These are phyloP conservation scores for Trissolcus brochymenae DNA, from an alignment of 2,888 invertebrate genomes.

Conservation along the genomic window DNA sequence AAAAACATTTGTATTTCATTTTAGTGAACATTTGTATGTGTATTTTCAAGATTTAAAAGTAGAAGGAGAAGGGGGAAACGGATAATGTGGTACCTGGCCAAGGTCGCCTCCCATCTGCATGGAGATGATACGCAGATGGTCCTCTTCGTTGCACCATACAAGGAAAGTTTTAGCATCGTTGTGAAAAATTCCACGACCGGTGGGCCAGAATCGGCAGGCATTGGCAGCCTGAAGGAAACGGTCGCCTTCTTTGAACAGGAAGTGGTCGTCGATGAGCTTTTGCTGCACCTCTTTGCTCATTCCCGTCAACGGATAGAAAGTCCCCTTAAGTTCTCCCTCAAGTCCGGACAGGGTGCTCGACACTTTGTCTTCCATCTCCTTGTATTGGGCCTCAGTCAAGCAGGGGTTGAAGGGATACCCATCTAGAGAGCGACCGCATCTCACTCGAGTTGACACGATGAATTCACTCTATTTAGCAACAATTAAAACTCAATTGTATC, in stretches of 20 bases:
- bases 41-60: too few species aligned
- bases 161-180: constrained; percentile 83
- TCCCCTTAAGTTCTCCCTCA: constrained; percentile 93
- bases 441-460: constrained; percentile 96
- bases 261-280: constrained; percentile 97
- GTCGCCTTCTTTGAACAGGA: constrained; percentile 98
- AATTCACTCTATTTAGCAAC: constrained; percentile 81
- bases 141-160: constrained; percentile 84
- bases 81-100: constrained; percentile 77
- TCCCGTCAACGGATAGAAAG: constrained; percentile 95
- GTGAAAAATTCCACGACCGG: constrained; percentile 97
- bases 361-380: constrained; percentile 96
- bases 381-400: constrained; percentile 96
- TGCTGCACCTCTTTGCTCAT: constrained; percentile 98
- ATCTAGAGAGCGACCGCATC: constrained; percentile 95
- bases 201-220: constrained; percentile 98
- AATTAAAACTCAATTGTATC: background rate
- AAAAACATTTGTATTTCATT: too few species aligned
- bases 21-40: too few species aligned
- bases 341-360: constrained; percentile 88
- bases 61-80: too few species aligned
- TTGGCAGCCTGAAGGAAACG: constrained; percentile 94
- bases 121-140: constrained; percentile 84
- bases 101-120: constrained; percentile 82
- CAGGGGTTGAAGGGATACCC: constrained; percentile 99